phyloP scores from a whole-genome alignment of 2,888 invertebrate species.

The Odontocerum albicorne region DNA sequence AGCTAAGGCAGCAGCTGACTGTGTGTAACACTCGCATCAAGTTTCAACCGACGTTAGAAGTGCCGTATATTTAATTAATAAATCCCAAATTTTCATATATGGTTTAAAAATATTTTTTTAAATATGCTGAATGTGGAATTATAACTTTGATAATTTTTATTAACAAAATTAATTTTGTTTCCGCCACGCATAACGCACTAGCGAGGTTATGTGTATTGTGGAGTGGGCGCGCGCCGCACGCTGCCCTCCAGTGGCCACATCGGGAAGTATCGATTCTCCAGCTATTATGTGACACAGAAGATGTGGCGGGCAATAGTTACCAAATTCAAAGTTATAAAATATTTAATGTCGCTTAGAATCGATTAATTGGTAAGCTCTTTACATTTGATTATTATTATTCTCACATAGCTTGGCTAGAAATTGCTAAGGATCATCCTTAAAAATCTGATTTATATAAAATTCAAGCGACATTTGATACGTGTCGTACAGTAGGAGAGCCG shows the following conservation, averaged over 20 bases:
- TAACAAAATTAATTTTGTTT: neutral
- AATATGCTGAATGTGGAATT: too few relatives aligned
- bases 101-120: neutral
- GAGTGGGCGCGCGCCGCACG: constrained; percentile 55
- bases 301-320: too few relatives aligned
- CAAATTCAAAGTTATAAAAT: too few relatives aligned
- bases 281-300: too few relatives aligned
- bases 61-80: constrained; percentile 39
- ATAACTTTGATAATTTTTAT: neutral
- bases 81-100: neutral
- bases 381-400: too few relatives aligned
- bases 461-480: too few relatives aligned
- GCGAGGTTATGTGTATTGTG: constrained; percentile 47
- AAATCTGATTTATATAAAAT: too few relatives aligned
- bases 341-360: too few relatives aligned
- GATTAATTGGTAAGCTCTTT: too few relatives aligned
- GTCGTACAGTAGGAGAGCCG: too few relatives aligned
- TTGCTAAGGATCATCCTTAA: too few relatives aligned
- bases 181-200: constrained; percentile 17
- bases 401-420: too few relatives aligned
- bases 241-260: constrained; percentile 59
- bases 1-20: constrained; percentile 72
- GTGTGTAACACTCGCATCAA: constrained; percentile 40
- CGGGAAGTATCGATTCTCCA: constrained; percentile 59
- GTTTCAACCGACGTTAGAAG: constrained; percentile 41